phyloP scores from a whole-genome alignment of 2,888 invertebrate genomes.

The Mamestra brassicae region DNA sequence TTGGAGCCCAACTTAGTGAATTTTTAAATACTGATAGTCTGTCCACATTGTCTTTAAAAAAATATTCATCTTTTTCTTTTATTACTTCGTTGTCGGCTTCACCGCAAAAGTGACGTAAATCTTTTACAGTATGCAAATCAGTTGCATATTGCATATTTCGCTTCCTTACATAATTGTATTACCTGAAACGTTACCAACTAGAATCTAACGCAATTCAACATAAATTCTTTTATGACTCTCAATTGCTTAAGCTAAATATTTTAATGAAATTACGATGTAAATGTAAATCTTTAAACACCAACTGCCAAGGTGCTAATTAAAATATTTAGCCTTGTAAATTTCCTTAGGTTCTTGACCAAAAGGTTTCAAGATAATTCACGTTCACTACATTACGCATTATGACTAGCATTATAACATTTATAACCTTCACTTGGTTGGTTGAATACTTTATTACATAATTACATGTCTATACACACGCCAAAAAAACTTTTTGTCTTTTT shows the following conservation, averaged over 20 bases:
- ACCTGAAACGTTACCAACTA: not conserved
- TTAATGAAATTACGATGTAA: not conserved
- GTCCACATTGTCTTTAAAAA: not conserved
- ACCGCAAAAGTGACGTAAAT: not conserved
- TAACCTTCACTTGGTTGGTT: constrained; percentile 37
- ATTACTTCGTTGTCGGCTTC: not conserved
- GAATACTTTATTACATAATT: constrained; percentile 34
- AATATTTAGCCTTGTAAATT: constrained; percentile 30
- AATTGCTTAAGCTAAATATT: not conserved
- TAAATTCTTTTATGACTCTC: not conserved
- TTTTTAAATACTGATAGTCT: too few species aligned
- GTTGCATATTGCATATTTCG: not conserved
- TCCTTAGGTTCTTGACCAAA: constrained; percentile 21
- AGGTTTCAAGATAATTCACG: constrained; percentile 22
- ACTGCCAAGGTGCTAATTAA: not conserved
- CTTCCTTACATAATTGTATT: not conserved
- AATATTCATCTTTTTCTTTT: not conserved
- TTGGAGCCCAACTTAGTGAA: too few species aligned
- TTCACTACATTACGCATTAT: constrained; percentile 44
- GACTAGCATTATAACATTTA: constrained; percentile 37
- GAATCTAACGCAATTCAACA: not conserved
- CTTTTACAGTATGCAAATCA: not conserved
- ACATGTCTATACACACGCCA: constrained; percentile 1
- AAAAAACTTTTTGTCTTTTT: constrained; percentile 14
- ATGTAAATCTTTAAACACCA: not conserved